These are phyloP conservation scores for Phodopus roborovskii DNA, from an alignment of 2,113 vertebrate genomes.

Conservation along the genomic window DNA sequence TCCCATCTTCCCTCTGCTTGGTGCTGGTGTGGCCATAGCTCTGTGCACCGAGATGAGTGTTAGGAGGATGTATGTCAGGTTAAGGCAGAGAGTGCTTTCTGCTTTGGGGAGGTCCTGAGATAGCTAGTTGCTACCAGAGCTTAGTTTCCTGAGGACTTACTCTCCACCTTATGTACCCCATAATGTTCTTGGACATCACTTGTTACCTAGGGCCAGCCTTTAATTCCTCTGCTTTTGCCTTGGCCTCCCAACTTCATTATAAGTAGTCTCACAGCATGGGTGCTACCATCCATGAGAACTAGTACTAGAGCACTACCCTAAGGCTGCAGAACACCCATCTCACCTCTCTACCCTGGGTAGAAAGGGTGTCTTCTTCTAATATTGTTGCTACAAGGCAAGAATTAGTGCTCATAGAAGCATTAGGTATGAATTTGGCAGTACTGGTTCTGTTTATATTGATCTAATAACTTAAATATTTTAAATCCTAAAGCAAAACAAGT, in stretches of 20 bases:
- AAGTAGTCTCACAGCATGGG: not conserved
- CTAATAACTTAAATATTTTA: conserved; percentile 20
- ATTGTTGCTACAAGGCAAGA: not conserved
- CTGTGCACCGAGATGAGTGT: not conserved
- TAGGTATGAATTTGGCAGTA: not conserved
- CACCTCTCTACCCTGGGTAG: not conserved
- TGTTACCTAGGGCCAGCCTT: not conserved
- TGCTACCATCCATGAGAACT: not conserved
- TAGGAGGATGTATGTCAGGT: not conserved
- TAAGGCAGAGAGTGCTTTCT: conserved; percentile 9
- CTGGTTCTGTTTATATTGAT: not conserved
- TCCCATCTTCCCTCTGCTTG: not conserved
- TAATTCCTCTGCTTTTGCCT: not conserved
- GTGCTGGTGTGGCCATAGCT: not conserved
- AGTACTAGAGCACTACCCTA: not conserved
- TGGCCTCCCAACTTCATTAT: not conserved
- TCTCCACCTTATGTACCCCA: not conserved
- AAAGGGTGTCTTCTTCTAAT: not conserved
- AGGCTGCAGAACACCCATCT: not conserved
- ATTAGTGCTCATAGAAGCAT: not conserved
- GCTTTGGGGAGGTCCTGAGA: not conserved
- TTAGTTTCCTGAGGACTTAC: conserved; percentile 14
- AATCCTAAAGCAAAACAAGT: not conserved
- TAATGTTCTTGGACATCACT: not conserved
- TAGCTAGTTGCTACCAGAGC: not conserved